Conservation (phyloP, 2,888 invertebrate species). For the Caenorhabditis sulstoni region DNA sequence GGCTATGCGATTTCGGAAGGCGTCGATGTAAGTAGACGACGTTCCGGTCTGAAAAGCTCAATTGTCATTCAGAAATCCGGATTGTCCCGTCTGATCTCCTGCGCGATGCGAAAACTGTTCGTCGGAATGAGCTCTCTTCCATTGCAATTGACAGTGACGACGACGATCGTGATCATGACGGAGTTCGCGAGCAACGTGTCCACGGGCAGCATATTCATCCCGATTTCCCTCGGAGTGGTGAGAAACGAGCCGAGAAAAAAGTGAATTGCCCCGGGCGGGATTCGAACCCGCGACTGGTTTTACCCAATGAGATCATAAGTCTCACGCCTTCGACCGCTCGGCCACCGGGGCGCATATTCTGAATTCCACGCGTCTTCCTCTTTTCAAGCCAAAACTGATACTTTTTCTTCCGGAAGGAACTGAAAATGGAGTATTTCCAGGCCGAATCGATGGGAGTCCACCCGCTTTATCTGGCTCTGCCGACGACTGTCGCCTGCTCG, state of each 20-base stretch:
- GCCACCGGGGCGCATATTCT: slow-evolving; percentile 49
- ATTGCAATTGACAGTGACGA: slow-evolving; percentile 56
- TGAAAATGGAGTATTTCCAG: slow-evolving; percentile 38
- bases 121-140: slow-evolving; percentile 52
- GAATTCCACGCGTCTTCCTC: slow-evolving; percentile 20
- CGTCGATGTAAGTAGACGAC: slow-evolving; percentile 61
- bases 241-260: slow-evolving; percentile 5
- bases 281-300: slow-evolving; percentile 56
- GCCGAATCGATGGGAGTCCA: slow-evolving; percentile 76
- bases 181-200: slow-evolving; percentile 71
- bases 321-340: slow-evolving; percentile 57
- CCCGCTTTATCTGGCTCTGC: slow-evolving; percentile 81
- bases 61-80: slow-evolving; percentile 65
- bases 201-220: slow-evolving; percentile 72
- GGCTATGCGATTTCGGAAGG: slow-evolving; percentile 69
- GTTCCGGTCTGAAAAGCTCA: too few relatives aligned
- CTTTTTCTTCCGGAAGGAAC: not conserved
- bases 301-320: slow-evolving; percentile 51
- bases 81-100: slow-evolving; percentile 57
- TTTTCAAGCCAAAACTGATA: slow-evolving; percentile 1
- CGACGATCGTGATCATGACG: slow-evolving; percentile 65
- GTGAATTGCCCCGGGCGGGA: slow-evolving; percentile 44
- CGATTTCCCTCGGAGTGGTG: slow-evolving; percentile 64
- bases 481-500: slow-evolving; percentile 80
- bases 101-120: slow-evolving; percentile 52